A percentile compares a stretch with the other conserved stretches of the same genome.
Conservation (phyloP, 2,888 invertebrate genomes). For the Morpho achilles region DNA sequence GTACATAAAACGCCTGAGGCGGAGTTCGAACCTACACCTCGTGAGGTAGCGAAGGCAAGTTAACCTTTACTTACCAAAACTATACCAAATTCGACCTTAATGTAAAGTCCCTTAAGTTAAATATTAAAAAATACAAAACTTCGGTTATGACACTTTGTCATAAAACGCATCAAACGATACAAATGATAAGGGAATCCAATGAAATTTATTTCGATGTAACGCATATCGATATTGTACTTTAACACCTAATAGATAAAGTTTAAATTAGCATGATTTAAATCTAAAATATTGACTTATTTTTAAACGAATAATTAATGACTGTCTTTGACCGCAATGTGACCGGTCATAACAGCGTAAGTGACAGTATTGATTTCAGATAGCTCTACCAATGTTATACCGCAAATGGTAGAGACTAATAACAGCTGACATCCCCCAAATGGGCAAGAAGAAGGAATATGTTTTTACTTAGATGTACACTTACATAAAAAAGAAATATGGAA, state of each 20-base stretch:
- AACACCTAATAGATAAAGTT: slow-evolving; percentile 4
- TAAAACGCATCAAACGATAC: slow-evolving; percentile 30
- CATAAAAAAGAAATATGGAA: too few relatives aligned
- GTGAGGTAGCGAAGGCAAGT: slow-evolving; percentile 36
- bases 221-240: slow-evolving; percentile 29
- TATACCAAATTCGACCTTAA: slow-evolving; percentile 18
- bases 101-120: background rate
- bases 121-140: slow-evolving; percentile 10
- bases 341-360: slow-evolving; percentile 16
- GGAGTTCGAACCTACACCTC: slow-evolving; percentile 44
- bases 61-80: slow-evolving; percentile 25
- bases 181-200: slow-evolving; percentile 43
- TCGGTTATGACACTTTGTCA: slow-evolving; percentile 31
- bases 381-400: too few relatives aligned
- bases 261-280: slow-evolving; percentile 23
- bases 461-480: background rate
- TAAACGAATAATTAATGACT: slow-evolving; percentile 46
- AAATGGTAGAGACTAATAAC: too few relatives aligned
- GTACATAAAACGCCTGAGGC: slow-evolving; percentile 47
- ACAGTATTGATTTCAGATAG: slow-evolving; percentile 1
- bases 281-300: slow-evolving; percentile 38
- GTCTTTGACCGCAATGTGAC: slow-evolving; percentile 44
- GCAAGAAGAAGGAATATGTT: too few relatives aligned
- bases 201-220: slow-evolving; percentile 37
- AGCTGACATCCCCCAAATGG: too few relatives aligned